These are phyloP conservation scores for Neotoxoptera formosana DNA, from an alignment of 1,140 invertebrate genomes.

Conservation along the genomic window DNA sequence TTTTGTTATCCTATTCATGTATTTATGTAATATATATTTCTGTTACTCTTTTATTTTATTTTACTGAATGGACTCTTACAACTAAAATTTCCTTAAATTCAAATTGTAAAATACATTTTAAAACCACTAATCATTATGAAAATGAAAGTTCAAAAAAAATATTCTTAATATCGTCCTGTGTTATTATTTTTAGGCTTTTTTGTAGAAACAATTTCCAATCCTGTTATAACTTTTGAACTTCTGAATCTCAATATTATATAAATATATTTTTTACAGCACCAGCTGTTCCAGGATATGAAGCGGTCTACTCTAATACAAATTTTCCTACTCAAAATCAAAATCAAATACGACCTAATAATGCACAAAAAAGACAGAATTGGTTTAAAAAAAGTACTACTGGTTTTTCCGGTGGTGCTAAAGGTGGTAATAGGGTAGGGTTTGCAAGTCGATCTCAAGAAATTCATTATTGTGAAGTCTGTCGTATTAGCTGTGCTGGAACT, in stretches of 20 bases:
- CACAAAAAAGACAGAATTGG: slow-evolving; percentile 55
- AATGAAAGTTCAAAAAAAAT: neutral
- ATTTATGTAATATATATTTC: too few species aligned
- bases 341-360: slow-evolving; percentile 54
- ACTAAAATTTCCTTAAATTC: too few species aligned
- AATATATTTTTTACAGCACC: slow-evolving; percentile 11
- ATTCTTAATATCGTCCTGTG: neutral
- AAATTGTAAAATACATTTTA: too few species aligned
- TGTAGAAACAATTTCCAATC: neutral
- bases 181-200: neutral
- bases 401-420: slow-evolving; percentile 46
- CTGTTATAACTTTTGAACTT: neutral
- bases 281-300: slow-evolving; percentile 50
- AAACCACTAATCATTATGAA: too few species aligned
- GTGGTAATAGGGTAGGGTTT: slow-evolving; percentile 33
- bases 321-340: slow-evolving; percentile 55
- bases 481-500: slow-evolving; percentile 95
- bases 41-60: too few species aligned
- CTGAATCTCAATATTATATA: neutral
- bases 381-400: slow-evolving; percentile 47
- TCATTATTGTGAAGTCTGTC: slow-evolving; percentile 96
- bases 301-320: slow-evolving; percentile 50
- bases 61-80: too few species aligned
- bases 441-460: slow-evolving; percentile 72
- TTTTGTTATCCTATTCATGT: too few species aligned